Evolutionary conservation across 2,888 invertebrate species (phyloP).

Genomic region (Choristoneura rosaceana): DNA sequence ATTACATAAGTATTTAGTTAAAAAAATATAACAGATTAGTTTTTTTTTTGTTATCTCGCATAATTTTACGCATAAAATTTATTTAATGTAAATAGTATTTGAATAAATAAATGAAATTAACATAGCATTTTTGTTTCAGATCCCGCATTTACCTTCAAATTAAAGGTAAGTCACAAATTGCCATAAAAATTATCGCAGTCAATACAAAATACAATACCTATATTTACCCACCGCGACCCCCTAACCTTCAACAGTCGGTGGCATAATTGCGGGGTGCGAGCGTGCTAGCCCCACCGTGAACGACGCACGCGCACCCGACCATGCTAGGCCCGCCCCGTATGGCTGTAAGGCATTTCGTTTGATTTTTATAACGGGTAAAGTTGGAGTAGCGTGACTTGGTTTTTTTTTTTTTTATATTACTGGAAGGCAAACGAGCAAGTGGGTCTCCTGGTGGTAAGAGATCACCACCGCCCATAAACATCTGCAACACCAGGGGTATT

Average conservation of each 20-base stretch:
- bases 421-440: no score
- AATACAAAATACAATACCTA: not conserved
- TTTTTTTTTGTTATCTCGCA: no score
- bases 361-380: not conserved
- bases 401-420: no score
- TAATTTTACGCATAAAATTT: no score
- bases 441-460: no score
- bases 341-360: slow-evolving; percentile 4
- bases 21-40: no score
- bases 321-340: slow-evolving; percentile 11
- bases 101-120: not conserved
- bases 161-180: not conserved
- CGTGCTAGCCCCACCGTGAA: slow-evolving; percentile 49
- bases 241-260: slow-evolving; percentile 30
- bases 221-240: not conserved
- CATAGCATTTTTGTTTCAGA: not conserved
- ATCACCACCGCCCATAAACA: no score
- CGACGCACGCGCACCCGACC: slow-evolving; percentile 16
- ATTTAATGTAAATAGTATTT: no score
- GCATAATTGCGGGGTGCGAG: slow-evolving; percentile 57
- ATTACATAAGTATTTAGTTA: no score
- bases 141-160: not conserved
- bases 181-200: not conserved
- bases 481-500: no score
- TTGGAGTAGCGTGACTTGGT: no score